Base-by-base conservation (phyloP, 2,797 vertebrate genomes). In the Tragelaphus eurycerus region DNA sequence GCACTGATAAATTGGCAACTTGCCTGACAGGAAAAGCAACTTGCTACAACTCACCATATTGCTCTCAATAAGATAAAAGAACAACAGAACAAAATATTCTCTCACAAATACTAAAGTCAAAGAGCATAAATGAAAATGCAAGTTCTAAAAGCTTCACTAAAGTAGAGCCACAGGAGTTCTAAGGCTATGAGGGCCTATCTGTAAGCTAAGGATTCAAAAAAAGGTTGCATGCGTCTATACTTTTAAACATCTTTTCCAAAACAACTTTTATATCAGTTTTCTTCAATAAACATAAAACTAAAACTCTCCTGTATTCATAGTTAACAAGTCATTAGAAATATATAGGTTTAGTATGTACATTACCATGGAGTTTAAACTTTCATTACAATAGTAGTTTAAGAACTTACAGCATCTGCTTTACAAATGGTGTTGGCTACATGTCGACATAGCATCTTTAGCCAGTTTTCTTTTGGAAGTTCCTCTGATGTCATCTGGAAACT, bases 381-480 rank as follows among this genome's bases (percentile, higher is more conserved):
- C 43, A 48, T 15, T 46, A 86, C 27, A 95, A 96, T 48, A 21
- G 9, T 3, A 3, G 13, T 21, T 96, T 88, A 86, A 97, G 93
- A 93, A 99, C 99, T 99, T 99, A 99, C 99, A 97, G 99, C 99
- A 97, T 99, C 99, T 81, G 99, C 99, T 98, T 99, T 99, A 99
- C 99, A 99, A 99, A 99, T 99, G 54, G 99, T 99, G 99, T 99
- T 99, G 98, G 99, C 99, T 87, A 99, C 99, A 0, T 99, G 99
- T 94, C 99, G 99, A 98, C 99, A 99, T 31, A 99, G 98, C 59
- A 97, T 99, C 98, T 99, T 99, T 89, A 99, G 98, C 99, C 99
- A 99, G 85, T 98, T 98, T 38, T 99, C 99, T 98, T 99, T 99
- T 95, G 99, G 98, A 1, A 98, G 99, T 91, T 99, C 99, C 98